Conservation (phyloP, 2,113 vertebrate genomes). For the Antigone vipio region DNA sequence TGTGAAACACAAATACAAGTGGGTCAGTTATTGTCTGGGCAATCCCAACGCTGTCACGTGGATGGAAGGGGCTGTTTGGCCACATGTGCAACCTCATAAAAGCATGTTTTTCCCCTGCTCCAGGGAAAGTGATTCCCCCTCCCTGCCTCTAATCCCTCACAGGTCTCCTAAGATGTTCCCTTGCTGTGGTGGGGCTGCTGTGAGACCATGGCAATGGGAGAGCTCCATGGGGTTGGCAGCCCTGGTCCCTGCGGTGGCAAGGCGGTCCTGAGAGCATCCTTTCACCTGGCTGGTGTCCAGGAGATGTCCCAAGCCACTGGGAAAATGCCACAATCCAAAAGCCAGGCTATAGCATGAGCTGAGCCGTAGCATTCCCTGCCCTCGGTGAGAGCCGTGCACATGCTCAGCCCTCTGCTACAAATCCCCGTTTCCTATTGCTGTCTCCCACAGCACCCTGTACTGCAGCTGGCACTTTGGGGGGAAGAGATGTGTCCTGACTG, state of each 20-base stretch:
- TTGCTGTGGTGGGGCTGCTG: not conserved
- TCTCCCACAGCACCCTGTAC: not conserved
- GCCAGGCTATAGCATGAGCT: not conserved
- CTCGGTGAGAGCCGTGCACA: not conserved
- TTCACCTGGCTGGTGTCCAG: accelerated
- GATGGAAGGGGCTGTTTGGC: not conserved
- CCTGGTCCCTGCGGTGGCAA: accelerated
- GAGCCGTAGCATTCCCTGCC: not conserved
- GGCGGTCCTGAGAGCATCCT: not conserved
- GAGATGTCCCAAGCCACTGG: not conserved
- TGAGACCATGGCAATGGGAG: not conserved
- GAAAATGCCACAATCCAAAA: not conserved
- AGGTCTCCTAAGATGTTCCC: not conserved
- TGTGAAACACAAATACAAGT: not conserved
- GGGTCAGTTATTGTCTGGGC: not conserved
- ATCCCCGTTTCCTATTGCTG: not conserved
- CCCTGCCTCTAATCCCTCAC: accelerated
- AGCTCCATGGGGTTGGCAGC: not conserved
- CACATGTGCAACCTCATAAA: not conserved
- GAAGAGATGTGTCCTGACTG: accelerated
- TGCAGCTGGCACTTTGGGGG: accelerated
- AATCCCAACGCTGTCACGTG: accelerated
- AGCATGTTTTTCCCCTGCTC: not conserved
- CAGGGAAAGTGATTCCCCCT: not conserved
- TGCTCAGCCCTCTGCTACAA: not conserved